phyloP scores from a whole-genome alignment of 2,888 invertebrate genomes.

The Drosophila lacicola region DNA sequence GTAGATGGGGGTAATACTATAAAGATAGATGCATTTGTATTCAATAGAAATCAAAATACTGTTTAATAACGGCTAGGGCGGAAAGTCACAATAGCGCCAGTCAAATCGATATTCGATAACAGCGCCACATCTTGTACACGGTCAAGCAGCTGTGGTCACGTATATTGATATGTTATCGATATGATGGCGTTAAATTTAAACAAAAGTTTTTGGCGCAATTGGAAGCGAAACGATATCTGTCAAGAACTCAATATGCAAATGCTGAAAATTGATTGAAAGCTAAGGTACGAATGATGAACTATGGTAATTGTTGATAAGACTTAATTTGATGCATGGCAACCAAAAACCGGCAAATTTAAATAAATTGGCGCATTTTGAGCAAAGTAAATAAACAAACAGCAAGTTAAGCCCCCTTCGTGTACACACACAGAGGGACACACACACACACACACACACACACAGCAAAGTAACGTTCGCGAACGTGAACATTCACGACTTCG shows the following conservation, averaged over 20 bases:
- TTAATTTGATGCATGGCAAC: slow-evolving; percentile 32
- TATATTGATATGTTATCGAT: slow-evolving; percentile 8
- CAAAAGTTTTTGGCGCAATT: background rate
- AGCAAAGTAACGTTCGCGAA: slow-evolving; percentile 35
- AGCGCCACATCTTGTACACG: background rate
- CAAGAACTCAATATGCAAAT: background rate
- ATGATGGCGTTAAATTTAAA: background rate
- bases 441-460: slow-evolving; percentile 4
- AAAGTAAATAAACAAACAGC: slow-evolving; percentile 49
- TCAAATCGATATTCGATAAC: slow-evolving; percentile 29
- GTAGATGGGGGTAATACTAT: background rate
- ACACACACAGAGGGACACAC: background rate
- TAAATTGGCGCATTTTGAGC: slow-evolving; percentile 36
- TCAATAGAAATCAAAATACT: too few relatives aligned
- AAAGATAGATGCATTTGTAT: too few relatives aligned
- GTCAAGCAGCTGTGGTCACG: slow-evolving; percentile 8
- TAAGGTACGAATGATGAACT: background rate
- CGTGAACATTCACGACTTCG: slow-evolving; percentile 58
- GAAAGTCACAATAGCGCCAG: slow-evolving; percentile 10
- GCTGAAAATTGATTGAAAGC: background rate
- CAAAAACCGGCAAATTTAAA: slow-evolving; percentile 47
- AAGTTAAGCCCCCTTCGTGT: slow-evolving; percentile 17
- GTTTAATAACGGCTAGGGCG: too few relatives aligned
- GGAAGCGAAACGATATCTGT: background rate
- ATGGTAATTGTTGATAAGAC: slow-evolving; percentile 30